Percentiles rank a stretch among this genome's conserved stretches.
Evolutionary conservation across 2,888 invertebrate genomes (phyloP).

Genomic region (Andrena hattorfiana): DNA sequence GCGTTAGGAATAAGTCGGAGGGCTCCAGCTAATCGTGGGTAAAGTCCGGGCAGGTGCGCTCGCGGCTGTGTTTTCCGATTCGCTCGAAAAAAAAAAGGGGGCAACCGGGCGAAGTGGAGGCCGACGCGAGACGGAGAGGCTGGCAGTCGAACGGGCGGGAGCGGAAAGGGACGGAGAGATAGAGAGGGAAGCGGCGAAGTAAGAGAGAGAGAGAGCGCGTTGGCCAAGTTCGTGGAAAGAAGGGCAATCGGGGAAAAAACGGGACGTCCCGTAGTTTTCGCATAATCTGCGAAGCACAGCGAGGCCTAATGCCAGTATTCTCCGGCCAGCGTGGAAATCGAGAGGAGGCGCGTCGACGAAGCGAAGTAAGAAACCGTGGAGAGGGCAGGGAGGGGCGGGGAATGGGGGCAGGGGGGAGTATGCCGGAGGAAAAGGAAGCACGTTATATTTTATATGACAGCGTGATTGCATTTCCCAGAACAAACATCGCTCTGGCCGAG

Average conservation of each 20-base stretch:
- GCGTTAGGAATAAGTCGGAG: slow-evolving; percentile 9
- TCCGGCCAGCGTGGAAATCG: slow-evolving; percentile 67
- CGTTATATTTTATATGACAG: slow-evolving; percentile 77
- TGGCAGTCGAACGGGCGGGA: not conserved
- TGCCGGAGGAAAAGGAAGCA: slow-evolving; percentile 68
- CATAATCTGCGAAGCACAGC: slow-evolving; percentile 66
- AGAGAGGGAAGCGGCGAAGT: not conserved
- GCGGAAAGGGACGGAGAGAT: not conserved
- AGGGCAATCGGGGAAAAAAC: slow-evolving; percentile 59
- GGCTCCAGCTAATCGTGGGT: slow-evolving; percentile 44
- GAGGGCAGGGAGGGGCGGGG: slow-evolving; percentile 7
- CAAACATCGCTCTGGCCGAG: slow-evolving; percentile 75
- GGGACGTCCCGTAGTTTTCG: slow-evolving; percentile 57
- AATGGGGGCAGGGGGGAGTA: not conserved
- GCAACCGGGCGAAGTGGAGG: not conserved
- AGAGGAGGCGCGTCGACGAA: slow-evolving; percentile 50
- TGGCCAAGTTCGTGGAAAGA: slow-evolving; percentile 44
- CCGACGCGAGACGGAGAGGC: not conserved
- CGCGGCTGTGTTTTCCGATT: slow-evolving; percentile 55
- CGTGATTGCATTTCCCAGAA: slow-evolving; percentile 80
- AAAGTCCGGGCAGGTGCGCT: slow-evolving; percentile 61
- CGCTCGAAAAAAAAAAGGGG: slow-evolving; percentile 34
- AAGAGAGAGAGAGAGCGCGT: not conserved
- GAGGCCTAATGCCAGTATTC: slow-evolving; percentile 67
- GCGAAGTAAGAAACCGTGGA: slow-evolving; percentile 33